These are phyloP conservation scores for Platycercus adscitus DNA, from an alignment of 2,113 vertebrate genomes.

Conservation along the genomic window DNA sequence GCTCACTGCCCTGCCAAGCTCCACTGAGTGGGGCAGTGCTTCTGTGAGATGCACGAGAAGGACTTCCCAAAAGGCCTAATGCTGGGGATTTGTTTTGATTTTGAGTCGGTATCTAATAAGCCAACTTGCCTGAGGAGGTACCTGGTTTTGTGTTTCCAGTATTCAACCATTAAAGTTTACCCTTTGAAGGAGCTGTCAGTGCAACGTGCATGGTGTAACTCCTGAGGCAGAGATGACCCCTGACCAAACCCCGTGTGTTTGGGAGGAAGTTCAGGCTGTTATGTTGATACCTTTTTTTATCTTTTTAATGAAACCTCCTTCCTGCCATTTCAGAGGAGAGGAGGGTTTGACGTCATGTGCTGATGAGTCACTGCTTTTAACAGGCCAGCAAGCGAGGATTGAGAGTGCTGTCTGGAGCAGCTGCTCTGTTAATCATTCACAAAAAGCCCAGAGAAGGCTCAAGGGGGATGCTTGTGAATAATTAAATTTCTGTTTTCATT, in stretches of 20 bases:
- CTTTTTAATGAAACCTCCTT: slow-evolving; percentile 67
- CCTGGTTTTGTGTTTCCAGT: not conserved
- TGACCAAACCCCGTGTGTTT: not conserved
- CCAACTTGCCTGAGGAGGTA: not conserved
- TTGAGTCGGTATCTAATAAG: not conserved
- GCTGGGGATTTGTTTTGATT: not conserved
- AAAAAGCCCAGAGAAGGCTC: slow-evolving; percentile 67
- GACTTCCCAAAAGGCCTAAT: not conserved
- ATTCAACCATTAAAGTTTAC: not conserved
- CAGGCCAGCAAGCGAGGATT: slow-evolving; percentile 58
- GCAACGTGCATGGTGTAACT: accelerated
- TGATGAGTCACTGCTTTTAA: slow-evolving; percentile 75
- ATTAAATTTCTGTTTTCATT: slow-evolving; percentile 80
- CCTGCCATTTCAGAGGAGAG: slow-evolving; percentile 56
- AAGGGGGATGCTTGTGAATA: slow-evolving; percentile 74
- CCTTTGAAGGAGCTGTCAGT: not conserved
- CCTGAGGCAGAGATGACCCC: slow-evolving; percentile 22
- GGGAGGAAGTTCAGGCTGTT: slow-evolving; percentile 68
- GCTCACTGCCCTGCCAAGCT: accelerated
- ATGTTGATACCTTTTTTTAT: slow-evolving; percentile 48
- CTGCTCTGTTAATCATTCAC: slow-evolving; percentile 79
- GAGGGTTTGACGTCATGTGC: slow-evolving; percentile 73
- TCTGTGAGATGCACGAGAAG: not conserved
- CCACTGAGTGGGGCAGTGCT: not conserved
- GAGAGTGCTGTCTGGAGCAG: slow-evolving; percentile 65